Base-by-base conservation (phyloP, 2,888 invertebrate species). In the Campopleginae sp. region DNA sequence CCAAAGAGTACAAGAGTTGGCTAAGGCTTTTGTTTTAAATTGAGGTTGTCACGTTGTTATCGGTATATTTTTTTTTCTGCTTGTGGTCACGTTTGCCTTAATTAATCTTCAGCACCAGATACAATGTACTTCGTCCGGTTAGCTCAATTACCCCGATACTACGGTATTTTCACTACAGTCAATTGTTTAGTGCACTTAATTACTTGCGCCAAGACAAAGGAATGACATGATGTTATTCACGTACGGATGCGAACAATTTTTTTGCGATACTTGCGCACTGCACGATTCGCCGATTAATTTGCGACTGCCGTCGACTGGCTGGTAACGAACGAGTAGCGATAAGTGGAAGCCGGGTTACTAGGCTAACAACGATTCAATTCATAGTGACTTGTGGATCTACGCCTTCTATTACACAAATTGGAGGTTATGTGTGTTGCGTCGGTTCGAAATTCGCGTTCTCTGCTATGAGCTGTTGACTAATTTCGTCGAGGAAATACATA, bases 141-240 rank as follows among this genome's bases (percentile, higher is more conserved):
- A 6, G 27, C 8, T 27, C 12, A 58, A 58, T 58, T 58, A 58
- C 1, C 58, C 1, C 27, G 27, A 27, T 27, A 12, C 27, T 38
- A 65, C 10, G 3, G 4, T 19, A 42, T 66, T 44, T 74, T 14
- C 38, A 23, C 54, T 65, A 48, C 31, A 8, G 19, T 51, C 63
- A 72, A 72, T 72, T 80, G 48, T 51, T 80, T 51, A 51, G 65
- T 71, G 61, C 38, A 51, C n/a, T 44, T 72, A 78, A 58, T 89
- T 89, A 90, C 90, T 89, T 89, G 89, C 74, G 65, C 76, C 66
- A 31, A 82, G 86, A 68, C 84, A 88, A 82, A 88, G 75, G 78
- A 86, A 79, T 82, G 87, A 85, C 90, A 90, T 90, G 86, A 33
- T 75, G 72, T 54, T 84, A 65, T 86, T 87, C 80, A 90, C 88